Conservation (phyloP, 2,113 vertebrate species). For the Menidia beryllina region DNA sequence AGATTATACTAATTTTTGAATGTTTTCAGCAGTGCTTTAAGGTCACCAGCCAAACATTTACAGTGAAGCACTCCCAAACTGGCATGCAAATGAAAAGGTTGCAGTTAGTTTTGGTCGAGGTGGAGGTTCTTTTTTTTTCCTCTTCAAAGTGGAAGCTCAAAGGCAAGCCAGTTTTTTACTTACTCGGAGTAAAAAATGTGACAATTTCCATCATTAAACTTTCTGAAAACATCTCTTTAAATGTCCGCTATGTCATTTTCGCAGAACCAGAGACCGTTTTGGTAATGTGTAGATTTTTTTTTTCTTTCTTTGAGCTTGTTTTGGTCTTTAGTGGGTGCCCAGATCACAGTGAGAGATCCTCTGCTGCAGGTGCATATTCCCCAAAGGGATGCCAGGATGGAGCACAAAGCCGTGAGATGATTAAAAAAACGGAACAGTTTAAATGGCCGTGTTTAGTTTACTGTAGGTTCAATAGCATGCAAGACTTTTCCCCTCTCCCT, state of each 20-base stretch:
- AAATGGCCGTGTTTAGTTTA: background rate
- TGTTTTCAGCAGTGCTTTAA: slow-evolving; percentile 30
- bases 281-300: background rate
- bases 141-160: slow-evolving; percentile 56
- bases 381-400: too few species aligned
- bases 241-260: slow-evolving; percentile 9
- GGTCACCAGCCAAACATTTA: slow-evolving; percentile 48
- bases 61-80: slow-evolving; percentile 43
- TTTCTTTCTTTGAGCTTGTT: background rate
- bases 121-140: slow-evolving; percentile 53
- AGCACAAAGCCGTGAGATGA: background rate
- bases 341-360: background rate
- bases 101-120: slow-evolving; percentile 52
- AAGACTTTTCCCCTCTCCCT: background rate
- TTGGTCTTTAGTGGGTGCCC: background rate
- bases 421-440: background rate
- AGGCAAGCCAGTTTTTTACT: slow-evolving; percentile 44
- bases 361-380: background rate
- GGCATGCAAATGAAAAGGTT: slow-evolving; percentile 56
- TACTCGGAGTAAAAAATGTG: slow-evolving; percentile 66
- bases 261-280: background rate
- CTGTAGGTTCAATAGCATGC: too few species aligned
- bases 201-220: slow-evolving; percentile 50
- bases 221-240: slow-evolving; percentile 28
- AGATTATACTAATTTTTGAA: slow-evolving; percentile 47